Evolutionary conservation across 2,113 vertebrate species (phyloP), one percentile per base, ranked within the genome.

Genomic region (Tychaedon coryphoeus): DNA sequence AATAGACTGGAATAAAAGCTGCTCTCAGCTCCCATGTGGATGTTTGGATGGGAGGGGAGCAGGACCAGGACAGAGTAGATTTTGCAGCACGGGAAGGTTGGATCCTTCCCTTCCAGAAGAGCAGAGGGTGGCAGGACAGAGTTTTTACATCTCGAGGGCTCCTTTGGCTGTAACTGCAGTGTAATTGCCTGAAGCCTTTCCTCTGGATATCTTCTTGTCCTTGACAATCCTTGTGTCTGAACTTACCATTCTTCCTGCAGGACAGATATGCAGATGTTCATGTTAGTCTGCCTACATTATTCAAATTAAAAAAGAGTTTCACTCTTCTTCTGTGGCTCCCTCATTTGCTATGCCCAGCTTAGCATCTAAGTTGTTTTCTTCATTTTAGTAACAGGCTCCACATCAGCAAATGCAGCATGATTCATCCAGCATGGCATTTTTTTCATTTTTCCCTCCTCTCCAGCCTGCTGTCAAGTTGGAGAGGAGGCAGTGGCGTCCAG

Each of bases 1-100:
- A 28, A 12, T 47, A 56, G 64, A 11, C 8, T 72, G 45, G 50
- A 75, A 13, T 86, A 23, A 43, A 79, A 58, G 45, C 74, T 76
- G n/a, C 40, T 45, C 29, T 33, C 64, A 60, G 50, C 34, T 51
- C 22, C 72, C 36, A 2, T 2, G 1, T 0, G 0, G 31, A 28
- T 17, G 50, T 29, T 62, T 42, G 26, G 47, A 2, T 1, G 6
- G 31, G 54, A 72, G 6, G 8, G 47, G 25, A 66, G 34, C 51
- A 29, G 60, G 40, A 29, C 11, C 24, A 40, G 65, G n/a, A 14
- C 33, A 51, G 62, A 43, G 72, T 16, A 19, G 22, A 10, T 23
- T 53, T 23, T 34, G 51, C 38, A 70, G n/a, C 19, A 2, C 12
- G 12, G 22, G 5, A 31, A 60, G 42, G 14, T 56, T 58, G 62